Evolutionary conservation across 92 coral and sea anemone species (phyloP).

Genomic region (Epizoanthus fatuus): DNA sequence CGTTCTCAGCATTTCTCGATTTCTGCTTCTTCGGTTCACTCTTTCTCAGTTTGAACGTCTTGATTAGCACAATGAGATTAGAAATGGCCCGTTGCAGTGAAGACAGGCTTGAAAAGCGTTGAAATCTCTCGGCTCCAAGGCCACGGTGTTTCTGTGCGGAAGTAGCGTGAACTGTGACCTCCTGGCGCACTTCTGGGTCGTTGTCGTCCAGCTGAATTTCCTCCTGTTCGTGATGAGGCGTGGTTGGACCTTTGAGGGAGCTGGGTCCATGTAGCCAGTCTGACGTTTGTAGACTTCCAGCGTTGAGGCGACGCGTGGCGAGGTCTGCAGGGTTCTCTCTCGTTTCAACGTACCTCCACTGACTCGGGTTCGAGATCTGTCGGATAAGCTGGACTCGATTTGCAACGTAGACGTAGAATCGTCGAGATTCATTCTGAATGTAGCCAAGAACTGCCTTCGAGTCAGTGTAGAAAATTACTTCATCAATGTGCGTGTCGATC

Average conservation of each 20-base stretch:
- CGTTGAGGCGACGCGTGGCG: slow-evolving; percentile 35
- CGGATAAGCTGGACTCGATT: slow-evolving; percentile 44
- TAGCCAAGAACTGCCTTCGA: slow-evolving; percentile 56
- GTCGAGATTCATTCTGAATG: slow-evolving; percentile 45
- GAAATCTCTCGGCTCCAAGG: slow-evolving; percentile 10
- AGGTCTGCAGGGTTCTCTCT: slow-evolving; percentile 43
- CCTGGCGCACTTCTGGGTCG: slow-evolving; percentile 61
- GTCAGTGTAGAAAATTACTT: slow-evolving; percentile 47
- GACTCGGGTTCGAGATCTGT: slow-evolving; percentile 27
- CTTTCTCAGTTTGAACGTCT: no score
- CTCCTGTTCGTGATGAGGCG: background rate
- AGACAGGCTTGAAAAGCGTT: slow-evolving; percentile 38
- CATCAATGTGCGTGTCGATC: slow-evolving; percentile 10
- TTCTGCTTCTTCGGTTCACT: no score
- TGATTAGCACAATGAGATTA: background rate
- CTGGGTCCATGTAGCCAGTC: slow-evolving; percentile 23
- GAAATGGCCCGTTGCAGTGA: slow-evolving; percentile 41
- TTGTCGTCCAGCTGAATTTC: background rate
- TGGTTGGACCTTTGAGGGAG: background rate
- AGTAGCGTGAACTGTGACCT: background rate
- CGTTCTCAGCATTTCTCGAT: no score
- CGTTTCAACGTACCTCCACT: slow-evolving; percentile 49
- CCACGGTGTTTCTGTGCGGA: background rate
- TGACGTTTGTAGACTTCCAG: background rate
- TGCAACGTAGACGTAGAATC: slow-evolving; percentile 57